These are phyloP conservation scores for Micromussa lordhowensis DNA, from an alignment of 92 coral and sea anemone genomes.

Conservation along the genomic window DNA sequence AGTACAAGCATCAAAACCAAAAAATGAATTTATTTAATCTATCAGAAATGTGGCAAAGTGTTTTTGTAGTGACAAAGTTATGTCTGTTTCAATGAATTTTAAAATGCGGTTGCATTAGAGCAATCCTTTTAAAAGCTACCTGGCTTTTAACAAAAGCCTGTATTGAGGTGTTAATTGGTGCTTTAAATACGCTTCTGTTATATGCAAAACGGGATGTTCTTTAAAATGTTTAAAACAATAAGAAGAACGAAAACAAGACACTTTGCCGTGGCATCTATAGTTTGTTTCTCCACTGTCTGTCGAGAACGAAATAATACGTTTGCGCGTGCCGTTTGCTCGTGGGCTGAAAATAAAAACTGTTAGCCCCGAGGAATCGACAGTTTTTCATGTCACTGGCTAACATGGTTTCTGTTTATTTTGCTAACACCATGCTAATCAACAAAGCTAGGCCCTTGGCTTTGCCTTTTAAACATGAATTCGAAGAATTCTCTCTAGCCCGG, in stretches of 20 bases:
- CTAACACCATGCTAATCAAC: conserved; percentile 21
- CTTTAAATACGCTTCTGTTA: conserved; percentile 20
- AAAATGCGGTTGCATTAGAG: conserved; percentile 18
- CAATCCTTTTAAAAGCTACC: conserved; percentile 29
- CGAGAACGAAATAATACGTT: neutral
- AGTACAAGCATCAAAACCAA: neutral
- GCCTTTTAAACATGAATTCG: neutral
- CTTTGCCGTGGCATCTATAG: neutral
- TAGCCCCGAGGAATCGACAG: neutral
- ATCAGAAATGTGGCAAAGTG: conserved; percentile 3
- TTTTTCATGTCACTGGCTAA: conserved; percentile 5
- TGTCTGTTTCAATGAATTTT: conserved; percentile 14
- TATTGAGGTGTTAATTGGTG: conserved; percentile 37
- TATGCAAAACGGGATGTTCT: conserved; percentile 19
- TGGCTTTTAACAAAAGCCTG: conserved; percentile 3
- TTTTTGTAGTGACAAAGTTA: neutral
- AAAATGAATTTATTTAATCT: conserved; percentile 1
- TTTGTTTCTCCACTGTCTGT: neutral
- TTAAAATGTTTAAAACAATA: conserved; percentile 37
- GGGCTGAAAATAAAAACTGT: too few relatives aligned
- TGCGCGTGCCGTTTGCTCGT: neutral
- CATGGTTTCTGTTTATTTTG: conserved; percentile 20
- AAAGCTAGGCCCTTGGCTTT: neutral
- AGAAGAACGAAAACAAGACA: neutral
- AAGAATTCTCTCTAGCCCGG: neutral